Conservation (phyloP, 2,888 invertebrate genomes). For the Phortica magna region DNA sequence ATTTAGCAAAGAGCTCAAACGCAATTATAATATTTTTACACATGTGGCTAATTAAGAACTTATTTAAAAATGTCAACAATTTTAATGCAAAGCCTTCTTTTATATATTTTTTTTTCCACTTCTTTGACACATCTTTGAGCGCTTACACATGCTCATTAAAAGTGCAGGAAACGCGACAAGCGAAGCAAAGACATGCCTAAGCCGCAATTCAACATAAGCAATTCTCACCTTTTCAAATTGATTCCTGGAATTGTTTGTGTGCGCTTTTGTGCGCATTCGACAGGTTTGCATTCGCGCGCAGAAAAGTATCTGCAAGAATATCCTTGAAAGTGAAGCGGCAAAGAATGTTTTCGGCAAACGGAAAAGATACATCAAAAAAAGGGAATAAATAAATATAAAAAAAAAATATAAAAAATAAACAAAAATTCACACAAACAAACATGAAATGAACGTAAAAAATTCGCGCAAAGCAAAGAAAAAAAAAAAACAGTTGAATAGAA, state of each 20-base stretch:
- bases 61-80: no score
- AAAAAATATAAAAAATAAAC: slow-evolving; percentile 58
- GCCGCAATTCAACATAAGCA: slow-evolving; percentile 21
- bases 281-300: slow-evolving; percentile 17
- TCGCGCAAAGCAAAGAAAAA: no score
- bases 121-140: neutral
- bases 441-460: slow-evolving; percentile 35
- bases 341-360: slow-evolving; percentile 48
- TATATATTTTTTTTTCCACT: no score
- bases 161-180: neutral
- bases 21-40: no score
- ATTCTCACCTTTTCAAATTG: slow-evolving; percentile 44
- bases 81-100: no score
- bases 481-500: slow-evolving; percentile 37
- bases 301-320: slow-evolving; percentile 16
- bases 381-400: slow-evolving; percentile 56
- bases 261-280: neutral
- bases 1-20: no score
- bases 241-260: slow-evolving; percentile 37
- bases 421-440: slow-evolving; percentile 46
- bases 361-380: slow-evolving; percentile 71
- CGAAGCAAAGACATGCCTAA: neutral
- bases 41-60: no score
- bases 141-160: neutral
- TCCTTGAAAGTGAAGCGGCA: slow-evolving; percentile 37